Evolutionary conservation across 2,888 invertebrate species (phyloP).

Genomic region (Acholoe squamosa): DNA sequence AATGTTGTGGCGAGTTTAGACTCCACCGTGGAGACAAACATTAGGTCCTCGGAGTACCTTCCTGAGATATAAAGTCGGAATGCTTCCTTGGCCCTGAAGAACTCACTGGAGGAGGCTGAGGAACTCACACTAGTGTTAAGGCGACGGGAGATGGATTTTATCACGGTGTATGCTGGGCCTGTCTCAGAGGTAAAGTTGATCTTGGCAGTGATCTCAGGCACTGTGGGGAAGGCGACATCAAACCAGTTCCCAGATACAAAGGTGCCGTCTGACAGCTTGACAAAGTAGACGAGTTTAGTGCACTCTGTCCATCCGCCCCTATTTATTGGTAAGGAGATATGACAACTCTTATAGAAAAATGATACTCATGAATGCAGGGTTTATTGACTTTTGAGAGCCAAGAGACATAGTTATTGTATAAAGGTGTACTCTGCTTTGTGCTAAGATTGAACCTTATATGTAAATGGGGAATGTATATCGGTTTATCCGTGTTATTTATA

Average conservation of each 20-base stretch:
- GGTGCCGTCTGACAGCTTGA: neutral
- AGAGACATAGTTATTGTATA: too few species aligned
- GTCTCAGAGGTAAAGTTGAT: neutral
- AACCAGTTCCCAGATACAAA: slow-evolving; percentile 43
- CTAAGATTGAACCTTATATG: too few species aligned
- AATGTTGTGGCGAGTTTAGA: slow-evolving; percentile 1
- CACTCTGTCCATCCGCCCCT: slow-evolving; percentile 12
- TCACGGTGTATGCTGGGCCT: neutral
- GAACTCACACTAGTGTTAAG: neutral
- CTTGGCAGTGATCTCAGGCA: neutral
- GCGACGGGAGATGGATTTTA: neutral
- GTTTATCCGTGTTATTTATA: too few species aligned
- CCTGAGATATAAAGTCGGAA: neutral
- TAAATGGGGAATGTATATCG: too few species aligned
- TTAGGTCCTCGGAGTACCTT: neutral
- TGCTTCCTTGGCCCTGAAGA: neutral
- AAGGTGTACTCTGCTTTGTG: too few species aligned
- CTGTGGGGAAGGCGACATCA: neutral
- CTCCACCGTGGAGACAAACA: neutral
- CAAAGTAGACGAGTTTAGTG: slow-evolving; percentile 48
- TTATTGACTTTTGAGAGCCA: too few species aligned
- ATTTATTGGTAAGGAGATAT: too few species aligned
- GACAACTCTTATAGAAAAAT: too few species aligned
- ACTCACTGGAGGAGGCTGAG: slow-evolving; percentile 32
- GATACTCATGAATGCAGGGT: too few species aligned